A percentile compares a stretch with the other conserved stretches of the same genome.
These are phyloP conservation scores for Falco cherrug DNA, from an alignment of 2,797 vertebrate genomes.

Conservation along the genomic window DNA sequence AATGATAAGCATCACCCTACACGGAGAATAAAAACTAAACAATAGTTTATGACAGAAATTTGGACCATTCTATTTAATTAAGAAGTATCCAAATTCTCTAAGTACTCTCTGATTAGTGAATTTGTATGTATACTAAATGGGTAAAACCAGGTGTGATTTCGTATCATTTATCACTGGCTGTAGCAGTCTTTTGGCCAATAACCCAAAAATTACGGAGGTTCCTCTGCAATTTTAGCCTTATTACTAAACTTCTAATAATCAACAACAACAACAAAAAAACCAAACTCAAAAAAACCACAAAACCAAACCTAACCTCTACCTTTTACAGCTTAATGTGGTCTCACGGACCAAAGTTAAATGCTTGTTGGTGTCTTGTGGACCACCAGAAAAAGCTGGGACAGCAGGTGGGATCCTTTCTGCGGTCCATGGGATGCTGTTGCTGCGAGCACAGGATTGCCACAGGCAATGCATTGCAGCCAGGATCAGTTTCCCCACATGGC, in stretches of 20 bases:
- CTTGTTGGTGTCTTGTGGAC: neutral
- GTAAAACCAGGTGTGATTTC: neutral
- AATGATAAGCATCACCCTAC: neutral
- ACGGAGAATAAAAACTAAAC: neutral
- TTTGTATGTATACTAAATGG: neutral
- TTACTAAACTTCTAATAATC: neutral
- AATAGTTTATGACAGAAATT: neutral
- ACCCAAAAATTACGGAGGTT: neutral
- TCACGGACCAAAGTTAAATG: neutral
- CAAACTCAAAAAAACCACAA: too few species aligned
- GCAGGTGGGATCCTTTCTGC: rapidly evolving
- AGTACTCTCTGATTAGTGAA: neutral
- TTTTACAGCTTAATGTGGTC: neutral
- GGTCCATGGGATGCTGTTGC: rapidly evolving
- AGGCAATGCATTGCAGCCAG: neutral
- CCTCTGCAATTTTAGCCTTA: rapidly evolving
- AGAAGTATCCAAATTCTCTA: neutral
- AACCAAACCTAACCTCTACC: neutral
- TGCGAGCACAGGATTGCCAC: neutral
- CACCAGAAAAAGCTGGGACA: neutral
- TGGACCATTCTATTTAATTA: neutral
- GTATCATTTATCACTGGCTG: neutral
- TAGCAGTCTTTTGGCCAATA: neutral
- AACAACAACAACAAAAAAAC: neutral
- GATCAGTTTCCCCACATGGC: neutral